phyloP scores from a whole-genome alignment of 2,113 vertebrate species.

The Hydrolagus affinis region DNA sequence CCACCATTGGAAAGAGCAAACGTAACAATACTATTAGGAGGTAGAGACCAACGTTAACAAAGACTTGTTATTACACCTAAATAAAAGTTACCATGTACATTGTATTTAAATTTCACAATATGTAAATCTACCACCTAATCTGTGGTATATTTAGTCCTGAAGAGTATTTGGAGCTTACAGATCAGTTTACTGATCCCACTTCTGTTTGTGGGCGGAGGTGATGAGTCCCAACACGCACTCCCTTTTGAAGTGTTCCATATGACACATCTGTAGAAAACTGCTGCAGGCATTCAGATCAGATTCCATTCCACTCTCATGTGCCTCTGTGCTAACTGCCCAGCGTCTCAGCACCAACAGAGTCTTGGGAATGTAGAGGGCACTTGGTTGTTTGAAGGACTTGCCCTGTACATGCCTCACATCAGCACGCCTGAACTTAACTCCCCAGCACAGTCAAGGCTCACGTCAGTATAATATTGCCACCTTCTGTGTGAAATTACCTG shows the following conservation, averaged over 20 bases:
- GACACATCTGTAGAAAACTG: background rate
- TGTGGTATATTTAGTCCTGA: background rate
- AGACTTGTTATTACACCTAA: background rate
- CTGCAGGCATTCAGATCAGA: too few relatives aligned
- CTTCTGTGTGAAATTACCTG: background rate
- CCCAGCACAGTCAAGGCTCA: background rate
- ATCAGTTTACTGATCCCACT: background rate
- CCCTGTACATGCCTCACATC: background rate
- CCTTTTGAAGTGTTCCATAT: background rate
- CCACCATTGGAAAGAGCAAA: too few relatives aligned
- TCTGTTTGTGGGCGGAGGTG: background rate
- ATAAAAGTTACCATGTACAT: background rate
- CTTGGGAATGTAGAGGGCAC: background rate
- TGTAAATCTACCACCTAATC: background rate
- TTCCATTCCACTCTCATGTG: background rate
- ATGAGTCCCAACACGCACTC: too few relatives aligned
- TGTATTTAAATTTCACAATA: background rate
- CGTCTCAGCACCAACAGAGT: background rate
- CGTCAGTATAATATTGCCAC: background rate
- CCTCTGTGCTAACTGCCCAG: background rate
- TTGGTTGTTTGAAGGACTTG: background rate
- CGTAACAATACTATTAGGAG: too few relatives aligned
- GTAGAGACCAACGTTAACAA: too few relatives aligned
- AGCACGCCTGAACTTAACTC: background rate
- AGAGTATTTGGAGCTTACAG: background rate